Evolutionary conservation across 2,113 vertebrate genomes (phyloP).

Genomic region (Calidris pygmaea): DNA sequence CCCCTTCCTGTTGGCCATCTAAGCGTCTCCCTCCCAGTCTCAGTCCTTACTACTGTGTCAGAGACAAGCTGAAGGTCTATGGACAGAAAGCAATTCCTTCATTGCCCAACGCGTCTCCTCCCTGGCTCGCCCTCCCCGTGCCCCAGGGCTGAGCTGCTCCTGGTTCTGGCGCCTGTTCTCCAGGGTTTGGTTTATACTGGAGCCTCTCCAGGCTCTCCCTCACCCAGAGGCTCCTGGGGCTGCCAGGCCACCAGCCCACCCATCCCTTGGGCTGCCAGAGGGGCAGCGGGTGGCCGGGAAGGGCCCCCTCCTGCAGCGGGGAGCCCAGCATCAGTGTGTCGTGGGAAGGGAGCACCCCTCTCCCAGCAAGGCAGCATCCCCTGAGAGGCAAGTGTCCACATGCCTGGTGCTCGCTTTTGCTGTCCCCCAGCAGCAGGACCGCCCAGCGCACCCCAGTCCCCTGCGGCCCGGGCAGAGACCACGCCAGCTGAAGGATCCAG

Average conservation of each 20-base stretch:
- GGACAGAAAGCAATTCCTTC: background rate
- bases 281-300: background rate
- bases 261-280: background rate
- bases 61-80: background rate
- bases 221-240: background rate
- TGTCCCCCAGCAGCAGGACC: background rate
- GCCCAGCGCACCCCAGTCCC: background rate
- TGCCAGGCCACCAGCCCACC: background rate
- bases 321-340: background rate
- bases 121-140: background rate
- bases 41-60: background rate
- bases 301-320: fast-evolving
- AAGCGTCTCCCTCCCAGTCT: fast-evolving
- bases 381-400: background rate
- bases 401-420: background rate
- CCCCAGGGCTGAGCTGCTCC: background rate
- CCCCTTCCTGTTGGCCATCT: background rate
- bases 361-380: background rate
- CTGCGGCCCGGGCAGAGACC: background rate
- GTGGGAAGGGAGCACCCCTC: background rate
- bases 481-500: background rate
- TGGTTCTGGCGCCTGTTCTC: background rate
- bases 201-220: background rate
- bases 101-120: fast-evolving
- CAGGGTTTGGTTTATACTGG: fast-evolving